Evolutionary conservation across 2,797 vertebrate species (phyloP).

Genomic region (Gymnothorax reevesii): DNA sequence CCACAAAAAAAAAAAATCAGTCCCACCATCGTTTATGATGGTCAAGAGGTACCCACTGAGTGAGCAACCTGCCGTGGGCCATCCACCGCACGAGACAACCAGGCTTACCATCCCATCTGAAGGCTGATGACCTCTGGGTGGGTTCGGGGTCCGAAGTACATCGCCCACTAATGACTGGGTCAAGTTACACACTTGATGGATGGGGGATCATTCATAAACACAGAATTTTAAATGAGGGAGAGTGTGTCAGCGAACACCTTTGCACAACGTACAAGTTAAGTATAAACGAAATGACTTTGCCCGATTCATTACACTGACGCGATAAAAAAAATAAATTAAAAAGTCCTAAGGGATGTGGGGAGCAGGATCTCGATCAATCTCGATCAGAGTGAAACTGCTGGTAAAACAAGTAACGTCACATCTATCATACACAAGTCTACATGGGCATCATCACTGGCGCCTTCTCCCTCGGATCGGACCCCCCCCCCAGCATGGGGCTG

Average conservation of each 20-base stretch:
- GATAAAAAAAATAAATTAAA: neutral
- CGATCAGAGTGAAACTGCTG: slow-evolving; percentile 3
- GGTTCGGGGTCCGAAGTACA: neutral
- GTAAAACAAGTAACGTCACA: slow-evolving; percentile 9
- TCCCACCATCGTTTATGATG: neutral
- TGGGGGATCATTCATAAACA: neutral
- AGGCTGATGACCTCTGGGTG: neutral
- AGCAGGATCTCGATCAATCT: neutral
- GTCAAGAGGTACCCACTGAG: neutral
- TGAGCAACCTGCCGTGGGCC: neutral
- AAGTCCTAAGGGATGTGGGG: neutral
- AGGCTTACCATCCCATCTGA: neutral
- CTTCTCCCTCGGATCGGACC: neutral
- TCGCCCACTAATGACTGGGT: neutral
- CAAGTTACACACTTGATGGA: neutral
- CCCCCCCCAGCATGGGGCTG: no score
- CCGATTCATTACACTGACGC: neutral
- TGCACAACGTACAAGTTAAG: neutral
- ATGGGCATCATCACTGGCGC: neutral
- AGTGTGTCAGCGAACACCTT: neutral
- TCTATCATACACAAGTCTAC: neutral
- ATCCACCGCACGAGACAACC: neutral
- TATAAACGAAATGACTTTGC: neutral
- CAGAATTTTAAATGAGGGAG: neutral
- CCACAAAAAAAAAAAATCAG: neutral